Evolutionary conservation across 2,888 invertebrate species (phyloP).

Genomic region (Morpho helenor): DNA sequence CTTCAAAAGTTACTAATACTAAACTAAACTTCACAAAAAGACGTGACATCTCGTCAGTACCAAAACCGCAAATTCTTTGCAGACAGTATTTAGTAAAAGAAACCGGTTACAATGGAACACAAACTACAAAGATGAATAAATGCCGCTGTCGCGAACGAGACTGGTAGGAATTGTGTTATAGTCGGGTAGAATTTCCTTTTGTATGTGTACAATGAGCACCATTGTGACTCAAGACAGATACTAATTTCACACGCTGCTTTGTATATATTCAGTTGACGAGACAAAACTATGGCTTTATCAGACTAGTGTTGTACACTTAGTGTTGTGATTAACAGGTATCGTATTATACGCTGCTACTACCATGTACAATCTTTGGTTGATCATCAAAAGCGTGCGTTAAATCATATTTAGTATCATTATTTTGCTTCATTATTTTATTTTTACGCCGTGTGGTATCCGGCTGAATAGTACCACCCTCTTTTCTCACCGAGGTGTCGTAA

Average conservation of each 20-base stretch:
- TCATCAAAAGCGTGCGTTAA: no score
- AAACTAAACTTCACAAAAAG: neutral
- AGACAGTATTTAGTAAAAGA: conserved; percentile 22
- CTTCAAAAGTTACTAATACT: no score
- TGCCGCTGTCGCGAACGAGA: conserved; percentile 40
- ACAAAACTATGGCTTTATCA: conserved; percentile 26
- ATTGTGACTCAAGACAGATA: conserved; percentile 59
- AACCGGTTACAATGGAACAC: conserved; percentile 43
- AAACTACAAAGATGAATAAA: conserved; percentile 42
- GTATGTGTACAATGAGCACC: conserved; percentile 47
- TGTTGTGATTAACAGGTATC: no score
- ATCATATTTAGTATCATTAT: no score
- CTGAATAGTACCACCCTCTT: no score
- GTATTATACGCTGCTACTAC: no score
- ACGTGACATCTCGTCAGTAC: neutral
- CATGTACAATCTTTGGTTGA: no score
- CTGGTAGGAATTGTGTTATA: conserved; percentile 50
- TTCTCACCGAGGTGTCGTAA: no score
- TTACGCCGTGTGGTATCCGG: no score
- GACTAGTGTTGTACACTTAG: neutral
- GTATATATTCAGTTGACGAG: conserved; percentile 38
- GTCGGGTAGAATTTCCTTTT: conserved; percentile 49
- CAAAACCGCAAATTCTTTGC: conserved; percentile 2
- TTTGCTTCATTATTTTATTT: no score
- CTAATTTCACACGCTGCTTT: conserved; percentile 56